Percentiles rank a stretch among this genome's conserved stretches.
Conservation (phyloP, 2,797 vertebrate species). For the Trachurus trachurus region DNA sequence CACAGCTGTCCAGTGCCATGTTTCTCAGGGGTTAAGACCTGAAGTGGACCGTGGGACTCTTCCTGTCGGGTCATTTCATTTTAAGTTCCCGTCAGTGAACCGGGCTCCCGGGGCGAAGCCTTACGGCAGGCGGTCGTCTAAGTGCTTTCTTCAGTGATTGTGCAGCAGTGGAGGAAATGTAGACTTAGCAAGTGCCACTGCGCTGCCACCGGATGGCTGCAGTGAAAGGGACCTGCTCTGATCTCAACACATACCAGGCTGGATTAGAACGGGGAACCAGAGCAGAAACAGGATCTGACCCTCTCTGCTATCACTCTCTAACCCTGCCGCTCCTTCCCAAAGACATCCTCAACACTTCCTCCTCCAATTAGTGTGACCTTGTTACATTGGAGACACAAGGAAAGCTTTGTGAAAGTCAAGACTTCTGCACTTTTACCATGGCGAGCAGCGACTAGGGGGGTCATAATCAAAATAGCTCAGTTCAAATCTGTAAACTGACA, state of each 20-base stretch:
- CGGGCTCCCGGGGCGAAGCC: background rate
- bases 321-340: conserved; percentile 64
- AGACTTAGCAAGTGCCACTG: conserved; percentile 63
- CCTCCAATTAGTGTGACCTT: conserved; percentile 85
- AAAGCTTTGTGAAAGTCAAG: conserved; percentile 74
- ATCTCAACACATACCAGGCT: conserved; percentile 80
- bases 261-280: conserved; percentile 84
- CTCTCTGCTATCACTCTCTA: conserved; percentile 72
- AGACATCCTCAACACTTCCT: conserved; percentile 81
- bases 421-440: conserved; percentile 52
- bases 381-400: conserved; percentile 61
- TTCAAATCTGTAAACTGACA: conserved; percentile 69
- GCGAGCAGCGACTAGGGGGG: conserved; percentile 60
- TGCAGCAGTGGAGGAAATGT: conserved; percentile 59
- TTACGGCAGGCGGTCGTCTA: conserved; percentile 1
- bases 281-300: conserved; percentile 82
- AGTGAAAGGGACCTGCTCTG: conserved; percentile 70
- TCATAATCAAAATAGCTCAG: conserved; percentile 77
- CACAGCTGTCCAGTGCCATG: conserved; percentile 74
- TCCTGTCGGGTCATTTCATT: conserved; percentile 40
- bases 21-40: conserved; percentile 64
- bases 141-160: conserved; percentile 31
- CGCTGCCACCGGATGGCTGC: conserved; percentile 66
- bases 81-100: conserved; percentile 45
- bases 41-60: conserved; percentile 42